phyloP scores from a whole-genome alignment of 1,140 invertebrate species.

The Drosophila mayri region DNA sequence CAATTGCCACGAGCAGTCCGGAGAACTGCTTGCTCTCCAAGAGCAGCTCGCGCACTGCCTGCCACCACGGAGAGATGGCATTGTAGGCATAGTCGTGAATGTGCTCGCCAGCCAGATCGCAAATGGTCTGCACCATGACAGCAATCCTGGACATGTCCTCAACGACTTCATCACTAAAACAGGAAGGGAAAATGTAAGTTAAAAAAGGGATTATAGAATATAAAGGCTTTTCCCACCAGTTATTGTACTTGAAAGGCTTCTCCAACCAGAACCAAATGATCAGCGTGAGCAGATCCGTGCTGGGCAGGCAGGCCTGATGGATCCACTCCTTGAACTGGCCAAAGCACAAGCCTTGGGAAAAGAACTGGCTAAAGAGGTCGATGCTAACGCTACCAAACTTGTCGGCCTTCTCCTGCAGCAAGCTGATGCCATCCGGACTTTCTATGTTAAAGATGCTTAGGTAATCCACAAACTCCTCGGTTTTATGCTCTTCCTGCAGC shows the following conservation, averaged over 20 bases:
- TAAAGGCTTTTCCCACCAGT: slow-evolving; percentile 48
- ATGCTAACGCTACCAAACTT: slow-evolving; percentile 69
- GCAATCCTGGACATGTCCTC: slow-evolving; percentile 82
- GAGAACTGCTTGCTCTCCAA: slow-evolving; percentile 90
- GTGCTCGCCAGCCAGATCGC: slow-evolving; percentile 70
- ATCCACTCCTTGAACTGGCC: slow-evolving; percentile 69
- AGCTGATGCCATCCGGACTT: slow-evolving; percentile 32
- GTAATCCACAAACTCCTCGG: slow-evolving; percentile 77
- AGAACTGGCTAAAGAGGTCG: slow-evolving; percentile 69
- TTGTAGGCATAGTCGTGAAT: slow-evolving; percentile 87
- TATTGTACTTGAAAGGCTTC: slow-evolving; percentile 74
- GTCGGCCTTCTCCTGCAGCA: slow-evolving; percentile 49
- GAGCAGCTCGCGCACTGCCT: slow-evolving; percentile 89
- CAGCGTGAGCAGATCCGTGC: slow-evolving; percentile 71
- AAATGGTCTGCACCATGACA: slow-evolving; percentile 69
- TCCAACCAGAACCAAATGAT: slow-evolving; percentile 81
- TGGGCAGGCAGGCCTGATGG: slow-evolving; percentile 50
- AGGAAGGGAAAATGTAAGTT: neutral
- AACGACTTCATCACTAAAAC: slow-evolving; percentile 76
- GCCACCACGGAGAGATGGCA: slow-evolving; percentile 91
- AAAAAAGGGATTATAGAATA: neutral
- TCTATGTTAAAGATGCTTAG: slow-evolving; percentile 76
- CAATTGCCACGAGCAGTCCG: slow-evolving; percentile 90
- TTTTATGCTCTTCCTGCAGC: slow-evolving; percentile 50
- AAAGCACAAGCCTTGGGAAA: slow-evolving; percentile 59